phyloP scores from a whole-genome alignment of 2,113 vertebrate species.

The Leptosomus discolor region DNA sequence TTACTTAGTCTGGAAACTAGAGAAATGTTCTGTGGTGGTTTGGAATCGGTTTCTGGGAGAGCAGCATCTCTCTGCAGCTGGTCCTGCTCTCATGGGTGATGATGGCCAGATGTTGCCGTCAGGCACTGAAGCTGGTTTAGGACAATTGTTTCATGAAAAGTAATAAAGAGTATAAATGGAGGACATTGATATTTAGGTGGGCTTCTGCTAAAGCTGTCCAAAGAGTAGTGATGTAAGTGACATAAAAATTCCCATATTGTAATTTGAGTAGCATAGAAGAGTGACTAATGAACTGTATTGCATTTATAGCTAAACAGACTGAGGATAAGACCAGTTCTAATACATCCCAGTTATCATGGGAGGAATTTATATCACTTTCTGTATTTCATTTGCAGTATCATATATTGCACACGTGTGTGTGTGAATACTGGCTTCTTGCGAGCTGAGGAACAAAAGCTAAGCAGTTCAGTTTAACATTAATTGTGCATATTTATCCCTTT shows the following conservation, averaged over 20 bases:
- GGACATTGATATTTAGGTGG: conserved; percentile 1
- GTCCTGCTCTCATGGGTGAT: not conserved
- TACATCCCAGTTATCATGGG: not conserved
- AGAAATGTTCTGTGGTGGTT: not conserved
- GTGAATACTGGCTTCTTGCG: not conserved
- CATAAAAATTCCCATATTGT: not conserved
- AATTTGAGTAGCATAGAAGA: not conserved
- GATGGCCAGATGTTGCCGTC: not conserved
- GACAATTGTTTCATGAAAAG: not conserved
- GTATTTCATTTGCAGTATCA: not conserved
- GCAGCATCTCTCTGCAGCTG: not conserved
- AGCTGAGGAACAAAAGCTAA: not conserved
- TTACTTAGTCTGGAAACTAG: not conserved
- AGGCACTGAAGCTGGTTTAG: not conserved
- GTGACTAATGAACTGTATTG: conserved; percentile 2
- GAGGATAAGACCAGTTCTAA: not conserved
- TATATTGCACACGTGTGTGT: not conserved
- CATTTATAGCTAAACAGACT: not conserved
- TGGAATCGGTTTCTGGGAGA: not conserved
- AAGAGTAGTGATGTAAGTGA: not conserved
- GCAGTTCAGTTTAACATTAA: not conserved
- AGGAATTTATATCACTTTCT: not conserved
- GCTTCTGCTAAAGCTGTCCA: not conserved
- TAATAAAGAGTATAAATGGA: not conserved
- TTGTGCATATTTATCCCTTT: not conserved